These are phyloP conservation scores for Erpornis zantholeuca DNA, from an alignment of 2,113 vertebrate genomes.

Conservation along the genomic window DNA sequence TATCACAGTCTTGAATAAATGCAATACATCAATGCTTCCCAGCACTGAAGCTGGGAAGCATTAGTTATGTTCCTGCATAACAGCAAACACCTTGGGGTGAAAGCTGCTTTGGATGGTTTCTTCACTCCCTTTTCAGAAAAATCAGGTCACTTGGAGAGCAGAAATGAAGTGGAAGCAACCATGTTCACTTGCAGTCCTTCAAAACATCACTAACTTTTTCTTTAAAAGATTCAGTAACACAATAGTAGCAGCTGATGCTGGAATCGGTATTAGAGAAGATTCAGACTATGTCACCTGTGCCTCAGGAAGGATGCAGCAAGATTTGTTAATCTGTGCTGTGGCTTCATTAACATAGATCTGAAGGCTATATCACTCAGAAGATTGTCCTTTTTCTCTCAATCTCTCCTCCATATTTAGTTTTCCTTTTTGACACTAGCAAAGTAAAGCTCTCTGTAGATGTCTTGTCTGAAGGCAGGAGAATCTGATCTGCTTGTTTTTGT, in stretches of 20 bases:
- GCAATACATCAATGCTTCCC: neutral
- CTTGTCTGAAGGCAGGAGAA: neutral
- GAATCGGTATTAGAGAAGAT: neutral
- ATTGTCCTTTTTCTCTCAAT: neutral
- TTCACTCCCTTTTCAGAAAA: neutral
- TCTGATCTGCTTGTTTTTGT: neutral
- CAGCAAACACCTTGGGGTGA: neutral
- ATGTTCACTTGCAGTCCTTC: neutral
- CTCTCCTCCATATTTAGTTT: neutral
- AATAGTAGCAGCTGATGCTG: neutral
- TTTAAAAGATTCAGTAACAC: neutral
- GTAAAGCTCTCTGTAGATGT: neutral
- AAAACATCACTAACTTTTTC: neutral
- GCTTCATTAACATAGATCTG: neutral
- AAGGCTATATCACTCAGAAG: neutral
- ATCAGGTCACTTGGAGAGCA: neutral
- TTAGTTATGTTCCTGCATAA: neutral
- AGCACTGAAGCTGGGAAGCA: too few species aligned
- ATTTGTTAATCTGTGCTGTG: neutral
- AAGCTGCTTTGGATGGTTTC: neutral
- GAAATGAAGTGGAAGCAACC: neutral
- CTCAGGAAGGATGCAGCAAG: neutral
- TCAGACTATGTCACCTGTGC: neutral
- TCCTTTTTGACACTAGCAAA: neutral
- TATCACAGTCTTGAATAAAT: neutral